These are phyloP conservation scores for Dreissena polymorpha DNA, from an alignment of 1,140 invertebrate species.

Conservation along the genomic window DNA sequence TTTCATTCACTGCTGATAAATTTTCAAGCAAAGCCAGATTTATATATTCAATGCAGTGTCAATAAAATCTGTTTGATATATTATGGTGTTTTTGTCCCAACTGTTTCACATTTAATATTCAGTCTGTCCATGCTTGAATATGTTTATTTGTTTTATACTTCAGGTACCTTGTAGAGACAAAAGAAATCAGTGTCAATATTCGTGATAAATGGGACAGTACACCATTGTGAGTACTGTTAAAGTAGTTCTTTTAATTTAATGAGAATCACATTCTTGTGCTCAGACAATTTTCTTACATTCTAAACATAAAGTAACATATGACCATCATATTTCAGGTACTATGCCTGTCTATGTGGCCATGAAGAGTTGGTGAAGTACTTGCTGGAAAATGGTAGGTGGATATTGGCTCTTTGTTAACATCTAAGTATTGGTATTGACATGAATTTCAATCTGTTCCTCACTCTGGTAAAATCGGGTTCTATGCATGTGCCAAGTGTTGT, in stretches of 20 bases:
- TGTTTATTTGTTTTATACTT: conserved; percentile 12
- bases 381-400: conserved; percentile 78
- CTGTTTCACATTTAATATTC: too few relatives aligned
- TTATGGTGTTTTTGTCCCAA: too few relatives aligned
- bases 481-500: too few relatives aligned
- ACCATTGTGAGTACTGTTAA: conserved; percentile 79
- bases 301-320: neutral
- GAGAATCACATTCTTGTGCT: too few relatives aligned
- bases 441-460: too few relatives aligned
- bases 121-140: too few relatives aligned
- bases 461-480: too few relatives aligned
- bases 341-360: conserved; percentile 83
- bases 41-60: neutral
- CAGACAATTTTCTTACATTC: too few relatives aligned
- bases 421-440: neutral
- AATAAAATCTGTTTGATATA: too few relatives aligned
- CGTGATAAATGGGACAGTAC: conserved; percentile 83
- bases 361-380: conserved; percentile 81
- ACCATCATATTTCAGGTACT: conserved; percentile 79
- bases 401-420: neutral
- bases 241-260: neutral
- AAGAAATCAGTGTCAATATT: conserved; percentile 81
- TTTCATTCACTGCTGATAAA: too few relatives aligned
- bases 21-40: too few relatives aligned
- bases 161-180: conserved; percentile 81